These are phyloP conservation scores for Uloborus plumipes DNA, from an alignment of 2,888 invertebrate species.

Conservation along the genomic window DNA sequence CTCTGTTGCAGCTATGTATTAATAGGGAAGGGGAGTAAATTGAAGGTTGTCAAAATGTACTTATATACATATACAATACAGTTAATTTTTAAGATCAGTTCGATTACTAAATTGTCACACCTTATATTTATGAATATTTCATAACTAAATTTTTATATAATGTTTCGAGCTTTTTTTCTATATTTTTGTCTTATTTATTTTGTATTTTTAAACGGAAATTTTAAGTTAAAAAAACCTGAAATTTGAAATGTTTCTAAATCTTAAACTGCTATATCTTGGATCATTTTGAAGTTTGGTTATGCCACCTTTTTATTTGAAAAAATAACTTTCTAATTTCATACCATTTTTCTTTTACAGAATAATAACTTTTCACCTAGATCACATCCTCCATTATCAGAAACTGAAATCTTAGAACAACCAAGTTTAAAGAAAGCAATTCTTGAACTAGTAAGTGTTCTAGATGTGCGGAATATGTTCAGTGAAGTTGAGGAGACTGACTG, in stretches of 20 bases:
- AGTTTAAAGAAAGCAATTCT: constrained; percentile 77
- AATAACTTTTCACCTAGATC: constrained; percentile 88
- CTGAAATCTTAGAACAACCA: constrained; percentile 87
- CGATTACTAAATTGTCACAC: too few relatives aligned
- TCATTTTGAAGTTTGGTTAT: neutral
- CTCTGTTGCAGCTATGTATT: too few relatives aligned
- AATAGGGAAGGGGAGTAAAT: too few relatives aligned
- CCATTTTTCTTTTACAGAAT: constrained; percentile 74
- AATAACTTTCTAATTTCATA: neutral
- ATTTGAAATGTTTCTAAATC: neutral
- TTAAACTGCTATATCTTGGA: neutral
- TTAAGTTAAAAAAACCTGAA: too few relatives aligned
- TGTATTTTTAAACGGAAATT: too few relatives aligned
- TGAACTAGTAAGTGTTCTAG: constrained; percentile 86
- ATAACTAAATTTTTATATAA: too few relatives aligned
- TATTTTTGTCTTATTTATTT: too few relatives aligned
- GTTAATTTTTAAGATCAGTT: too few relatives aligned
- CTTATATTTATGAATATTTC: too few relatives aligned
- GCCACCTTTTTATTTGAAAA: neutral
- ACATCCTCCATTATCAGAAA: constrained; percentile 88
- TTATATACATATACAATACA: too few relatives aligned
- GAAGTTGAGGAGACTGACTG: constrained; percentile 72
- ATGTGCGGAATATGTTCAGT: constrained; percentile 82
- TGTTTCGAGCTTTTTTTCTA: too few relatives aligned
- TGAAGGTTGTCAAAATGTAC: too few relatives aligned